Conservation (phyloP, 2,113 vertebrate species). For the Laticauda laticaudata region DNA sequence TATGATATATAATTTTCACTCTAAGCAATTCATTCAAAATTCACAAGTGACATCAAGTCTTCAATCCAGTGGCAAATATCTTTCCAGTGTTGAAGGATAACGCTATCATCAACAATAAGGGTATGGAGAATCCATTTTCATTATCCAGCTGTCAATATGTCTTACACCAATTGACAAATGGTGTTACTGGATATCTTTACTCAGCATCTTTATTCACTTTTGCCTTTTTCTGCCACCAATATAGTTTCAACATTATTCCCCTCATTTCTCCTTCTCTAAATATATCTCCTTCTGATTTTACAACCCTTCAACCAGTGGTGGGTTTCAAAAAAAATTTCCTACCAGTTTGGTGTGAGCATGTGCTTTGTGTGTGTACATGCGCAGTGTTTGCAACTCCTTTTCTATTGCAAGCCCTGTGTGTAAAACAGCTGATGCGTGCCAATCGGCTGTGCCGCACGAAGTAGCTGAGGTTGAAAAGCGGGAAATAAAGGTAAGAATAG, state of each 20-base stretch:
- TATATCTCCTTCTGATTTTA: not conserved
- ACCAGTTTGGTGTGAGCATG: too few species aligned
- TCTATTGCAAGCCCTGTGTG: too few species aligned
- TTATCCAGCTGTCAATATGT: not conserved
- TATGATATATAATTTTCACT: not conserved
- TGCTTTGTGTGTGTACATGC: too few species aligned
- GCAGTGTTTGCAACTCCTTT: too few species aligned
- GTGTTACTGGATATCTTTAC: not conserved
- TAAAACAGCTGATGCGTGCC: too few species aligned
- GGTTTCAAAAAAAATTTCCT: too few species aligned
- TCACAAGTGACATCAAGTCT: not conserved
- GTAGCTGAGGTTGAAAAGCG: too few species aligned
- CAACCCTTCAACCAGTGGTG: too few species aligned
- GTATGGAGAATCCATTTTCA: not conserved
- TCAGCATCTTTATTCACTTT: not conserved
- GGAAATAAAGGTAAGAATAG: too few species aligned
- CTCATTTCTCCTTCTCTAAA: not conserved
- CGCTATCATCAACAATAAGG: not conserved
- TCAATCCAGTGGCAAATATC: not conserved
- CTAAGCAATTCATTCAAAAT: not conserved
- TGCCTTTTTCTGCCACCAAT: not conserved
- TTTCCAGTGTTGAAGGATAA: not conserved
- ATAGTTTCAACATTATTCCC: not conserved
- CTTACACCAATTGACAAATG: not conserved
- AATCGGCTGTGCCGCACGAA: too few species aligned